Conservation (phyloP, 2,888 invertebrate species). For the Drymonia ruficornis region DNA sequence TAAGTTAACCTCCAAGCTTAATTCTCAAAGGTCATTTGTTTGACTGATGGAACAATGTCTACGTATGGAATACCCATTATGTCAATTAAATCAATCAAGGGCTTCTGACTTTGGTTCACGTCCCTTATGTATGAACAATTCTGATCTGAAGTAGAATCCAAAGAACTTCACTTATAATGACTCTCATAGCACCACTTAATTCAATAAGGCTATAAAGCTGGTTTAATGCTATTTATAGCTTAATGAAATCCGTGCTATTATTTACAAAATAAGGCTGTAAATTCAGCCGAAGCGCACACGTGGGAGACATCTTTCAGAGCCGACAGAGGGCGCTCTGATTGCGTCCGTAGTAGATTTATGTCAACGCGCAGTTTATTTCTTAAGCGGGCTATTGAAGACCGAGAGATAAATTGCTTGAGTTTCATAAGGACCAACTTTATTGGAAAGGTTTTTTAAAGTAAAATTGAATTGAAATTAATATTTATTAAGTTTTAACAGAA, state of each 20-base stretch:
- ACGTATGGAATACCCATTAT: too few species aligned
- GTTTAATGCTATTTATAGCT: constrained; percentile 39
- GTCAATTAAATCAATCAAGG: too few species aligned
- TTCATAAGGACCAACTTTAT: too few species aligned
- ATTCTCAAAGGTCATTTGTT: too few species aligned
- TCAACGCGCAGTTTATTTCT: constrained; percentile 40
- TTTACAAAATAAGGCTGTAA: constrained; percentile 59
- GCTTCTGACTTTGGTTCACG: too few species aligned
- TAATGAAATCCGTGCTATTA: constrained; percentile 51
- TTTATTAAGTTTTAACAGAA: too few species aligned
- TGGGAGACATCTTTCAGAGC: constrained; percentile 54
- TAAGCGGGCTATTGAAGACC: constrained; percentile 19
- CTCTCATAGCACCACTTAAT: constrained; percentile 21
- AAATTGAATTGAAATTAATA: too few species aligned
- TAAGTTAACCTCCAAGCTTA: too few species aligned
- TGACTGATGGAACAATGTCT: too few species aligned
- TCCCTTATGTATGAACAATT: too few species aligned
- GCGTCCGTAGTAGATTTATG: constrained; percentile 61
- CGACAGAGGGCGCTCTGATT: constrained; percentile 57
- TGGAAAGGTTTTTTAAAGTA: too few species aligned
- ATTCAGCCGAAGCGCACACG: constrained; percentile 54
- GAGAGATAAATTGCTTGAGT: background rate
- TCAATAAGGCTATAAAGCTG: constrained; percentile 29
- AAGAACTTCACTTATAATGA: constrained; percentile 22
- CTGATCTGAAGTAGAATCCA: background rate